Evolutionary conservation across 2,888 invertebrate genomes (phyloP), one percentile per base, ranked within the genome.

Genomic region (Microctonus brassicae): DNA sequence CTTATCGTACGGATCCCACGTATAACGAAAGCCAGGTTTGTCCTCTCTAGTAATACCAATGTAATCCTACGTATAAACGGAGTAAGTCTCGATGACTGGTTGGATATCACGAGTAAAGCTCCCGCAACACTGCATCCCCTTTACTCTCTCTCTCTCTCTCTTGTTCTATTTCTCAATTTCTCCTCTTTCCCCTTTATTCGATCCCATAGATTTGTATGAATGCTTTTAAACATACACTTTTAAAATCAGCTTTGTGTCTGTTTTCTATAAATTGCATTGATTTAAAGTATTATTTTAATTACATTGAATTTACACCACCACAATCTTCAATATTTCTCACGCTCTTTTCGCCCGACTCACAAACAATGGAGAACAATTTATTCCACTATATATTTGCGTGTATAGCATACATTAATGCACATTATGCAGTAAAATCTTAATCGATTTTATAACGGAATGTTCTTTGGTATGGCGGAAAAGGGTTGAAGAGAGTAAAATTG

Each of bases 41-140:
- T 68, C 62, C 67, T 63, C 57, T 55, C 47, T 47, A 20, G 62
- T 84, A 84, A 84, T 83, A 79, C 86, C 80, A 47, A 70, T 82
- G 83, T 86, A 86, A 86, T 86, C 86, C 85, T 39, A 57, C 67
- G 72, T 75, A 83, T 86, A 86, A 86, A 83, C 83, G 80, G 81
- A 81, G 76, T 84, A 84, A 84, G 81, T 84, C 84, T 82, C 80
- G 80, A 83, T 81, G 84, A 84, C 83, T 84, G 80, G 81, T 77
- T 79, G 84, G 82, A 83, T 84, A 82, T 71, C 61, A 62, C 61
- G 60, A 47, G 62, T 71, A 71, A 57, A 71, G 66, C 71, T 71
- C 36, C 66, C 34, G 57, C 58, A 66, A 36, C 66, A 55, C 34
- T 64, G 64, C 66, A 66, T 57, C 34, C 36, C 36, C 53, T 24